A percentile compares a stretch with the other conserved stretches of the same genome.
Evolutionary conservation across 2,113 vertebrate species (phyloP).

Genomic region (Leptobrachium ailaonicum): DNA sequence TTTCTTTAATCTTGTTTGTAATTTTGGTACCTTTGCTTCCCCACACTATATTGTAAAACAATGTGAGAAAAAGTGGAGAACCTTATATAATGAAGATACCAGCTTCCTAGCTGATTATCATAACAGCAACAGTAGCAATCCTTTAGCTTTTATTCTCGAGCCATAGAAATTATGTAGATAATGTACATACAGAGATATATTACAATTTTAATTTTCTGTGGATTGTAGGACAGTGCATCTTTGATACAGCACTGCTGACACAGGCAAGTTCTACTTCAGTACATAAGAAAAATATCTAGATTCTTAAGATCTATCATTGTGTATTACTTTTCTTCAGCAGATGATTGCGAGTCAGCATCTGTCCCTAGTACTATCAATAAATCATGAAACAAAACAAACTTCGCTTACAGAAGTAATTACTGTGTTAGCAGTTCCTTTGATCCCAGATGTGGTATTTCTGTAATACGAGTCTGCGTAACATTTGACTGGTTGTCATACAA

Average conservation of each 20-base stretch:
- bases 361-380: slow-evolving; percentile 35
- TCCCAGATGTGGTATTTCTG: slow-evolving; percentile 24
- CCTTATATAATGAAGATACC: too few relatives aligned
- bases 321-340: slow-evolving; percentile 23
- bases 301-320: slow-evolving; percentile 8
- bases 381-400: slow-evolving; percentile 39
- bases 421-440: slow-evolving; percentile 26
- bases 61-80: too few relatives aligned
- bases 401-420: slow-evolving; percentile 40
- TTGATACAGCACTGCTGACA: slow-evolving; percentile 12
- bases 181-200: background rate
- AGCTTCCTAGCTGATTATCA: too few relatives aligned
- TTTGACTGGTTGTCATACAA: slow-evolving; percentile 14
- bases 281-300: background rate
- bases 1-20: too few relatives aligned
- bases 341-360: slow-evolving; percentile 37
- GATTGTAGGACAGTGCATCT: background rate
- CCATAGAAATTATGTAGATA: background rate
- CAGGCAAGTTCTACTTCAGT: slow-evolving; percentile 20
- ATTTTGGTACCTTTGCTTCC: too few relatives aligned
- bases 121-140: background rate
- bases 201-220: slow-evolving; percentile 13
- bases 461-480: slow-evolving; percentile 10
- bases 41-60: too few relatives aligned
- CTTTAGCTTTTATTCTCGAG: background rate